A percentile compares a stretch with the other conserved stretches of the same genome.
Conservation (phyloP, 2,888 invertebrate species). For the Drosophila rellima region DNA sequence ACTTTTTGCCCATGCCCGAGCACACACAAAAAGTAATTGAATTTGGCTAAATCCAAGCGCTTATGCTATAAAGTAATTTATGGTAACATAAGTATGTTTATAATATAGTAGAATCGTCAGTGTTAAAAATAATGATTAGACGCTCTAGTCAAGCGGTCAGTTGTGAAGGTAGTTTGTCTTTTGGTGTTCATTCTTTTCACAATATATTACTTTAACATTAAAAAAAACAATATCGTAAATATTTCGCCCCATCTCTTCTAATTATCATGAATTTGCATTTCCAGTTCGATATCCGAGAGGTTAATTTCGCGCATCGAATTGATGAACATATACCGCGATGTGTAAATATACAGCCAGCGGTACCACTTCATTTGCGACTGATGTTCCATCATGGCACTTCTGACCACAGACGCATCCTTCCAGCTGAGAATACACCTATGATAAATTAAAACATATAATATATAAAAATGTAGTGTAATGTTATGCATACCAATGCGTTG, state of each 20-base stretch:
- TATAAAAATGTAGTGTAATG: no score
- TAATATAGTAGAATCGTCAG: conserved; percentile 75
- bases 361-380: conserved; percentile 98
- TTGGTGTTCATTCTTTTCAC: conserved; percentile 59
- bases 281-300: conserved; percentile 91
- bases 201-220: conserved; percentile 36
- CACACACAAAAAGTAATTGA: conserved; percentile 40
- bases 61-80: conserved; percentile 42
- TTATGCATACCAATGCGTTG: conserved; percentile 90
- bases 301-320: conserved; percentile 94
- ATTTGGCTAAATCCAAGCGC: conserved; percentile 54
- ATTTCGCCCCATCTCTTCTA: conserved; percentile 33
- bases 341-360: conserved; percentile 93
- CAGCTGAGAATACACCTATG: conserved; percentile 89
- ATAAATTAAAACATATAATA: conserved; percentile 31
- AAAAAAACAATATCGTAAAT: conserved; percentile 12
- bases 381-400: conserved; percentile 94
- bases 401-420: conserved; percentile 88
- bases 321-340: conserved; percentile 96
- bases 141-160: conserved; percentile 36
- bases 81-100: conserved; percentile 29
- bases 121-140: conserved; percentile 42
- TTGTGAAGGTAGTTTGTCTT: conserved; percentile 70
- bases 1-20: conserved; percentile 35
- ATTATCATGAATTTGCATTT: conserved; percentile 89